Base-by-base conservation (phyloP, 37 sponge, comb jelly and placozoan species). In the Dysidea cf. avara region DNA sequence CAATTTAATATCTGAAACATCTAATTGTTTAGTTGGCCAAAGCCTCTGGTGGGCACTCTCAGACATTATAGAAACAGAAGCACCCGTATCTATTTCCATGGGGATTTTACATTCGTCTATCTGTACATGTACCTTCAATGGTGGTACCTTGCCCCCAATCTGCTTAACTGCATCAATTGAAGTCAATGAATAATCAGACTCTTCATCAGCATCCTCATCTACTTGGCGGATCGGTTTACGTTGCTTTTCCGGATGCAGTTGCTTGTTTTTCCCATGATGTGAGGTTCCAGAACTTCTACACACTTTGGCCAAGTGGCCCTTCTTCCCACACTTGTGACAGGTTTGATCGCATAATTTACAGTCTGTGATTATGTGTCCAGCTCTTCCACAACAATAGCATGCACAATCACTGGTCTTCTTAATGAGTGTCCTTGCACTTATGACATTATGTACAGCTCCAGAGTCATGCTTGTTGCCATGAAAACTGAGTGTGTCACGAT, bases 11-110 rank as follows among this genome's bases (percentile, higher is more conserved):
- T 29, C 25, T 18, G 64, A 32, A 5, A 13, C 57, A 6, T 56
- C 6, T 12, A 56, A 26, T 4, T 18, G 20, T 11, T 31, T 12
- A 6, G 3, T 28, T 32, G 64, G 64, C 64, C 64, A 62, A 13
- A 30, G 32, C 64, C 7, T 3, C 20, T 31, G 3, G 64, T 33
- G 25, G 3, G n/a, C 11, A 33, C 14, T 11, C 64, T 32, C 64
- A 30, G 64, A 31, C 35, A 62, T 28, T 20, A 62, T 6, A 30
- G 35, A 32, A 29, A 62, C 35, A 30, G 35, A 4, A 31, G 64
- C 64, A 14, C 64, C 64, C n/a, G 64, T 62, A 11, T 62, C 64
- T 32, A 62, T 7, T 11, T 62, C 64, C 64, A 28, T 62, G 5
- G 5, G 28, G 4, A 56, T 7, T 26, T 28, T 6, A 7, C 11